A percentile compares a stretch with the other conserved stretches of the same genome.
Evolutionary conservation across 2,888 invertebrate species (phyloP).

Genomic region (Baronia brevicornis): DNA sequence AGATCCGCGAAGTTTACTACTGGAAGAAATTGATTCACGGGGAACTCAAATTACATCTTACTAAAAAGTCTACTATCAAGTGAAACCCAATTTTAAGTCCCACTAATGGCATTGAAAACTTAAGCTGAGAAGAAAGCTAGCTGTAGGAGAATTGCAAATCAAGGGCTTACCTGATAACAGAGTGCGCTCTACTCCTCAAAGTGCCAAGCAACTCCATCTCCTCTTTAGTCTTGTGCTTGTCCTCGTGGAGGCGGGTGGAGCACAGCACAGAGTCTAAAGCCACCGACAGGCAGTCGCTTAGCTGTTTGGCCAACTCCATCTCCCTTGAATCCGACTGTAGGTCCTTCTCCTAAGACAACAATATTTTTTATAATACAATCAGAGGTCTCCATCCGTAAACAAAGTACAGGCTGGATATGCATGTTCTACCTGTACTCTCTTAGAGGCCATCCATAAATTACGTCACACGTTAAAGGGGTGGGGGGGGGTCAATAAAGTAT

Average conservation of each 20-base stretch:
- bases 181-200: conserved; percentile 41
- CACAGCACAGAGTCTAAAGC: conserved; percentile 47
- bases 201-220: conserved; percentile 25
- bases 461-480: too few species aligned
- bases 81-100: too few species aligned
- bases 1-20: too few species aligned
- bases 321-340: conserved; percentile 39
- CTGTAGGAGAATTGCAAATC: too few species aligned
- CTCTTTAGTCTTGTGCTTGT: conserved; percentile 19
- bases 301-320: conserved; percentile 41
- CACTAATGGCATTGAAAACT: too few species aligned
- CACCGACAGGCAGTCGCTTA: conserved; percentile 48
- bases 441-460: too few species aligned
- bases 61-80: too few species aligned
- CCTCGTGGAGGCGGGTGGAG: conserved; percentile 31
- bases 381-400: conserved; percentile 4
- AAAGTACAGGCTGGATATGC: not conserved
- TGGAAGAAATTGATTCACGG: too few species aligned
- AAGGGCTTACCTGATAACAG: conserved; percentile 55
- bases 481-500: too few species aligned
- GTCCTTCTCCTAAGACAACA: conserved; percentile 43
- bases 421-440: not conserved
- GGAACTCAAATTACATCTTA: too few species aligned
- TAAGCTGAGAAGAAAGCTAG: too few species aligned
- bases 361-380: conserved; percentile 5